phyloP scores from a whole-genome alignment of 1,140 invertebrate genomes.

The Papilio xuthus region DNA sequence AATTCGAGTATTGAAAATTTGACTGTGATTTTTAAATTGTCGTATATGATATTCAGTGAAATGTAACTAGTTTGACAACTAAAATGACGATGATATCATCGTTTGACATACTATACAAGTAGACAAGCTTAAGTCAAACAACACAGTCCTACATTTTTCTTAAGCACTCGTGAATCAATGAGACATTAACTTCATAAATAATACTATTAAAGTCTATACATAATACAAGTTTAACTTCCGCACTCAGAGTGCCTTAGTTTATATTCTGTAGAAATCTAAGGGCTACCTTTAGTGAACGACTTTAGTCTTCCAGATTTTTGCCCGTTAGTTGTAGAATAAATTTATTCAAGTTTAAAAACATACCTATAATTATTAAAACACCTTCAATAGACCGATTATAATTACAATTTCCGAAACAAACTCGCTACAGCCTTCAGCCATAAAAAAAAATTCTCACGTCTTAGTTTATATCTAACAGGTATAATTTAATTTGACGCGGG shows the following conservation, averaged over 20 bases:
- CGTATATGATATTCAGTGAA: background rate
- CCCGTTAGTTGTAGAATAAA: background rate
- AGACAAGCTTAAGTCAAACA: background rate
- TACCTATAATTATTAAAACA: background rate
- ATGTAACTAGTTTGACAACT: background rate
- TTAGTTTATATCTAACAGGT: constrained; percentile 62
- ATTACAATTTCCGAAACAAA: background rate
- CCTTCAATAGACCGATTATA: background rate
- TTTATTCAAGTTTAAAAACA: background rate
- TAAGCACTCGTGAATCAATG: too few species aligned
- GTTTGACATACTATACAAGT: background rate
- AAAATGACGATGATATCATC: background rate
- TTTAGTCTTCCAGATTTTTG: too few species aligned
- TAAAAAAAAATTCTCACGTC: constrained; percentile 59
- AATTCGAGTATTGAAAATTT: too few species aligned
- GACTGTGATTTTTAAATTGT: background rate
- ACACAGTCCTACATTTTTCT: background rate
- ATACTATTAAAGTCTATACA: too few species aligned
- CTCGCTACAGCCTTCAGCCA: constrained; percentile 29
- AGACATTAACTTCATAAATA: too few species aligned
- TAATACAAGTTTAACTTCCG: too few species aligned
- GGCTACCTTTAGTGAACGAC: too few species aligned
- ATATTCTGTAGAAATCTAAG: too few species aligned
- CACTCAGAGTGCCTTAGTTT: too few species aligned
- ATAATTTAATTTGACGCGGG: constrained; percentile 65